These are phyloP conservation scores for Aviceda subcristata DNA, from an alignment of 2,113 vertebrate genomes.

Conservation along the genomic window DNA sequence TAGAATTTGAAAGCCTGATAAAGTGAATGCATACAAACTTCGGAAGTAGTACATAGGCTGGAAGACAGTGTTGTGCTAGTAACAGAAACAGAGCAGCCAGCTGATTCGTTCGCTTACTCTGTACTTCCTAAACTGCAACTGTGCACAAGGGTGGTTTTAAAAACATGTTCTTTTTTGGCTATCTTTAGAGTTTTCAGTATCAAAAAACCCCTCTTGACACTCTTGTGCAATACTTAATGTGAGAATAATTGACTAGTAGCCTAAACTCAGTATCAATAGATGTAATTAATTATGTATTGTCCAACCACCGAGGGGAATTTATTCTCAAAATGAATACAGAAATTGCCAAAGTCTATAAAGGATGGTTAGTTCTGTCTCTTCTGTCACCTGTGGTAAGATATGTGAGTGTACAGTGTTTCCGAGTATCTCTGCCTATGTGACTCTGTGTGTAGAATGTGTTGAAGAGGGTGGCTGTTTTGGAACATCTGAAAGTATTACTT, in stretches of 20 bases:
- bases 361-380: not conserved
- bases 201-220: not conserved
- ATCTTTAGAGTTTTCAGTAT: not conserved
- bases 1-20: not conserved
- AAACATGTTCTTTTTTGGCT: not conserved
- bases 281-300: not conserved
- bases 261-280: not conserved
- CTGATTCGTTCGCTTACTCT: not conserved
- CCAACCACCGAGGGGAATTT: not conserved
- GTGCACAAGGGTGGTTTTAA: not conserved
- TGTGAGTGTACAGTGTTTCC: not conserved
- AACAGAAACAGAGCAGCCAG: not conserved
- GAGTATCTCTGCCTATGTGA: not conserved
- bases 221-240: not conserved
- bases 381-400: not conserved
- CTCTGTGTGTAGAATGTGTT: not conserved
- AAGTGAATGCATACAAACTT: not conserved
- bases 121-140: not conserved
- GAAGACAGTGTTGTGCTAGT: not conserved
- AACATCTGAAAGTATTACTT: not conserved
- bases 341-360: not conserved
- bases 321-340: not conserved
- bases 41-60: not conserved
- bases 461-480: not conserved
- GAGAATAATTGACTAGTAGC: not conserved